phyloP scores from a whole-genome alignment of 1,140 invertebrate genomes.

The Ctenoplectra terminalis region DNA sequence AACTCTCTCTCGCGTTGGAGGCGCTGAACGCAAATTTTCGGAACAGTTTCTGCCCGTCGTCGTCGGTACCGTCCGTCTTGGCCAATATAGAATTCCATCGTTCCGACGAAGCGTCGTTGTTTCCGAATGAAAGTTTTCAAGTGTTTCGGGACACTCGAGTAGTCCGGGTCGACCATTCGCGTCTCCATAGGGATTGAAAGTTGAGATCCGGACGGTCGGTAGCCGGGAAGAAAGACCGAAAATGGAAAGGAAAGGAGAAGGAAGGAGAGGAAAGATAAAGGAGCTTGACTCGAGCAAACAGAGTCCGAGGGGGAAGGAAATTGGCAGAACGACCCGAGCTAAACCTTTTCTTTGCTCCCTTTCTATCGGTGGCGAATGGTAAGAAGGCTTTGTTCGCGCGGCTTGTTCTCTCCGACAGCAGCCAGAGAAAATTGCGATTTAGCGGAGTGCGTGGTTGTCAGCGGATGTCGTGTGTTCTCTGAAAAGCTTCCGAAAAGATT shows the following conservation, averaged over 20 bases:
- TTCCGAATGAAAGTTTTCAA: conserved; percentile 60
- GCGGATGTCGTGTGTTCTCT: not conserved
- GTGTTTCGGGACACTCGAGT: conserved; percentile 59
- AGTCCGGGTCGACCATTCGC: conserved; percentile 52
- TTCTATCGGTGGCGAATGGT: not conserved
- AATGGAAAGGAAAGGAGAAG: not conserved
- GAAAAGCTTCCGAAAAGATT: conserved; percentile 32
- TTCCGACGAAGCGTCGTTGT: conserved; percentile 23
- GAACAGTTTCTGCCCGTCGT: not conserved
- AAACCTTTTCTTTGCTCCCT: conserved; percentile 2
- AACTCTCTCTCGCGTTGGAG: too few relatives aligned
- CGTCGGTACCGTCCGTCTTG: not conserved
- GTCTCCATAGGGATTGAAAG: conserved; percentile 57
- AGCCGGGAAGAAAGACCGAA: conserved; percentile 23
- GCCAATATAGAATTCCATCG: not conserved
- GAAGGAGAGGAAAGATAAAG: not conserved
- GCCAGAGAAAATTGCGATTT: conserved; percentile 42
- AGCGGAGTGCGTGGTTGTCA: conserved; percentile 33
- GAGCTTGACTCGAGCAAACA: too few relatives aligned
- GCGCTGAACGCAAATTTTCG: conserved; percentile 37
- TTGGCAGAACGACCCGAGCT: conserved; percentile 42
- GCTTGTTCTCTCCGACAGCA: too few relatives aligned
- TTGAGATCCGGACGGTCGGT: conserved; percentile 47
- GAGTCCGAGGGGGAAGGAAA: conserved; percentile 33
- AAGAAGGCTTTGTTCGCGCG: not conserved